Evolutionary conservation across 2,888 invertebrate species (phyloP), one percentile per base, ranked within the genome.

Genomic region (Ochropleura leucogaster): DNA sequence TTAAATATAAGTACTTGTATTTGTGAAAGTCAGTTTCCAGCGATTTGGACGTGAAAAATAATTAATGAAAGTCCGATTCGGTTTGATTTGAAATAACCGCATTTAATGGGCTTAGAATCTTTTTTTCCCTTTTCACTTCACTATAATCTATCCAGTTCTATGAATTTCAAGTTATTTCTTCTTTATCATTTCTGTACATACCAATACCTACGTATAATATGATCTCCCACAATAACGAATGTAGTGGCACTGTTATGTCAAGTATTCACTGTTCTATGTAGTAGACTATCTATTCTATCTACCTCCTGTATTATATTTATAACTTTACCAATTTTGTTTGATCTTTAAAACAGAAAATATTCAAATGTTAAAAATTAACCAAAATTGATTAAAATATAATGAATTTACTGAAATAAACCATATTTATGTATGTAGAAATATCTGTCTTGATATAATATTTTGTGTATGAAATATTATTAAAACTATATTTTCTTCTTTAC

Each of bases 191-290:
- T 67, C 57, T 83, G 83, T 83, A 80, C 62, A 84, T 83, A 83
- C 63, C 47, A 46, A 60, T 55, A 66, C 62, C 53, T 53, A 63
- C 49, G 18, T 49, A n/a, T 46, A 44, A 57, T 30, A 46, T 67
- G 51, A 10, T 70, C 40, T 64, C 30, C 81, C 57, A 68, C 70
- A 55, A 69, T 70, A 59, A 65, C 66, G 6, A 66, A n/a, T 62
- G 82, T 90, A 91, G 87, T 87, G 77, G 79, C 77, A 84, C 85
- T 76, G 85, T 84, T 81, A 87, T 88, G 78, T 89, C 84, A 78
- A 83, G 85, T 85, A 88, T 88, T 86, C 86, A 89, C 85, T 87
- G 88, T 87, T 85, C 75, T 80, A 75, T 86, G 87, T 88, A 90
- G 84, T 87, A 86, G 83, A 78, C 60, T 71, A 47, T 80, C 57